Evolutionary conservation across 2,797 vertebrate genomes (phyloP).

Genomic region (Antrozous pallidus): DNA sequence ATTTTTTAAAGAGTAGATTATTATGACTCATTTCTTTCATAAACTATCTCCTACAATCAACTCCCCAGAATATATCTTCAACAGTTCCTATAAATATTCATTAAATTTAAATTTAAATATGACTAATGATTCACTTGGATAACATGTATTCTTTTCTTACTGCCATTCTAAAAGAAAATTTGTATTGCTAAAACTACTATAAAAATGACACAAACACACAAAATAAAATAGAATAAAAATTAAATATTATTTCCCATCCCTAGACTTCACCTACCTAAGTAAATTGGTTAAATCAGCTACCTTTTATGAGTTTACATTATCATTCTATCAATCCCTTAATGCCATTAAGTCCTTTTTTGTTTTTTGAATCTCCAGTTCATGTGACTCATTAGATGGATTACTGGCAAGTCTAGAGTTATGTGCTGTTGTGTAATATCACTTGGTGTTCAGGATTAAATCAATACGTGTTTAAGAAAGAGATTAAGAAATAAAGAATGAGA

Average conservation of each 20-base stretch:
- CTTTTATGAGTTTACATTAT: neutral
- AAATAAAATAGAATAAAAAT: slow-evolving; percentile 4
- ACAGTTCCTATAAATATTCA: neutral
- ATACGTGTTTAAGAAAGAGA: neutral
- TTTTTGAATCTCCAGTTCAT: neutral
- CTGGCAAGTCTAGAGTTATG: neutral
- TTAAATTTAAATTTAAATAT: neutral
- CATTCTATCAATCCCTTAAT: neutral
- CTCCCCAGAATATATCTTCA: neutral
- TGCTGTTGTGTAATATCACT: neutral
- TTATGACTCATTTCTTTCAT: neutral
- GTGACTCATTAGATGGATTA: neutral
- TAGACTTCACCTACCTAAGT: neutral
- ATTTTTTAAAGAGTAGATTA: neutral
- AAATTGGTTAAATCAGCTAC: neutral
- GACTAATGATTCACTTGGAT: neutral
- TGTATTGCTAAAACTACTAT: neutral
- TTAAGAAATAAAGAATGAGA: neutral
- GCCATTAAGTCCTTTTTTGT: slow-evolving; percentile 1
- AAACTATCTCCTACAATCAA: neutral
- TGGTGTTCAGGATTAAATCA: neutral
- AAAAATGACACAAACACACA: neutral
- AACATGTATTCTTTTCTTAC: neutral
- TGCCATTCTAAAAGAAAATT: neutral
- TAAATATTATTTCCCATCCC: neutral